These are phyloP conservation scores for Urechis unicinctus DNA, from an alignment of 2,888 invertebrate species.

Conservation along the genomic window DNA sequence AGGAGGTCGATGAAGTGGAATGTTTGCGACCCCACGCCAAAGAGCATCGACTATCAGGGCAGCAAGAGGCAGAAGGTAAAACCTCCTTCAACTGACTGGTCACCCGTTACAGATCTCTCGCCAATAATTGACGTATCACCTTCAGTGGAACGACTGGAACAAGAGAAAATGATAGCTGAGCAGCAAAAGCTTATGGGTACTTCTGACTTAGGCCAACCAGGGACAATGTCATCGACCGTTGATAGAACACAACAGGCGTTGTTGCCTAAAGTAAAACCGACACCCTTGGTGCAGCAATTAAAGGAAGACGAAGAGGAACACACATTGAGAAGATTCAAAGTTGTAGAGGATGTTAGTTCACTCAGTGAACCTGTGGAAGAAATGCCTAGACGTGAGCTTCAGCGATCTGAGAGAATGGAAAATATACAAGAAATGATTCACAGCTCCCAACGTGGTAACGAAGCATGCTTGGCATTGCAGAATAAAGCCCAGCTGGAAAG, in stretches of 20 bases:
- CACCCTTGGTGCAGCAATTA: neutral
- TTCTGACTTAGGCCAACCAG: neutral
- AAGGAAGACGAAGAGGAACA: neutral
- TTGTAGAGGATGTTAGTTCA: neutral
- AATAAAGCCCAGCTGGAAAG: neutral
- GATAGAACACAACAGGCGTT: neutral
- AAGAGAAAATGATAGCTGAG: constrained; percentile 43
- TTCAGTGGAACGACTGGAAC: constrained; percentile 50
- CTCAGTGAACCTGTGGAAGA: neutral
- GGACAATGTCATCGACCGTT: neutral
- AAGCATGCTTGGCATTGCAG: too few relatives aligned
- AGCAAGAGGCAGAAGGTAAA: constrained; percentile 42
- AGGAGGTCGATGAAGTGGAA: constrained; percentile 33
- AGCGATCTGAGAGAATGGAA: neutral
- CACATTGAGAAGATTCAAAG: neutral
- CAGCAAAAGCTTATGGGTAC: constrained; percentile 29
- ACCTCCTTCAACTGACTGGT: constrained; percentile 48
- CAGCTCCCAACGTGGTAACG: neutral
- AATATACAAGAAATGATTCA: neutral
- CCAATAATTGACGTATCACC: constrained; percentile 53
- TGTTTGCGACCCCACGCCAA: constrained; percentile 38
- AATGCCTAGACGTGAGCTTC: neutral
- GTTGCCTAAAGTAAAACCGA: neutral
- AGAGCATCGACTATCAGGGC: constrained; percentile 44
- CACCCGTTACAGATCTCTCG: constrained; percentile 51